Evolutionary conservation across 92 coral and sea anemone genomes (phyloP).

Genomic region (Zoanthus sociatus): DNA sequence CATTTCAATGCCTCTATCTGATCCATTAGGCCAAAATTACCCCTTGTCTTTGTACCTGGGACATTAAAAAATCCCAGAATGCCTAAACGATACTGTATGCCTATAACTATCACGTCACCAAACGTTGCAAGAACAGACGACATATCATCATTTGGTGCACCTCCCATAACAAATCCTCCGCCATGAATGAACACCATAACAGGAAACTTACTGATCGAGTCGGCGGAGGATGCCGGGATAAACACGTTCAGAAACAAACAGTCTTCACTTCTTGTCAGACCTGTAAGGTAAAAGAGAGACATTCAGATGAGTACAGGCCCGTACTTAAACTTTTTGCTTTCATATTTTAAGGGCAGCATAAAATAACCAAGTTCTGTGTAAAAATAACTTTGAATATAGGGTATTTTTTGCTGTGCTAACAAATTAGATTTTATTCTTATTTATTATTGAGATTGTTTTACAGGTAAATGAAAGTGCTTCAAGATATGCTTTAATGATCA

Average conservation of each 20-base stretch:
- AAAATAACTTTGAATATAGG: too few relatives aligned
- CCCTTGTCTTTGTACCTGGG: conserved; percentile 71
- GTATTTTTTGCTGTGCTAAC: too few relatives aligned
- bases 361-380: too few relatives aligned
- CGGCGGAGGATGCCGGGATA: conserved; percentile 41
- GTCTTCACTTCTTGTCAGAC: conserved; percentile 59
- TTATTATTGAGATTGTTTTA: too few relatives aligned
- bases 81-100: conserved; percentile 79
- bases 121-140: conserved; percentile 53
- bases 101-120: conserved; percentile 72
- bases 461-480: too few relatives aligned
- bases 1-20: conserved; percentile 67
- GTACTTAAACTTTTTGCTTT: too few relatives aligned
- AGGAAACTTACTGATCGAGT: conserved; percentile 44
- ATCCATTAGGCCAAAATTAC: conserved; percentile 75
- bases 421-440: too few relatives aligned
- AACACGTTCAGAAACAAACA: conserved; percentile 74
- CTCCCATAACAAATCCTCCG: conserved; percentile 59
- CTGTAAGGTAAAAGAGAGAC: neutral
- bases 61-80: conserved; percentile 74
- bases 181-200: conserved; percentile 85
- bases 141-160: conserved; percentile 14
- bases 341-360: too few relatives aligned
- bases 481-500: too few relatives aligned
- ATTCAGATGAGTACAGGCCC: neutral